phyloP scores from a whole-genome alignment of 2,797 vertebrate species.

The Taeniopygia guttata region DNA sequence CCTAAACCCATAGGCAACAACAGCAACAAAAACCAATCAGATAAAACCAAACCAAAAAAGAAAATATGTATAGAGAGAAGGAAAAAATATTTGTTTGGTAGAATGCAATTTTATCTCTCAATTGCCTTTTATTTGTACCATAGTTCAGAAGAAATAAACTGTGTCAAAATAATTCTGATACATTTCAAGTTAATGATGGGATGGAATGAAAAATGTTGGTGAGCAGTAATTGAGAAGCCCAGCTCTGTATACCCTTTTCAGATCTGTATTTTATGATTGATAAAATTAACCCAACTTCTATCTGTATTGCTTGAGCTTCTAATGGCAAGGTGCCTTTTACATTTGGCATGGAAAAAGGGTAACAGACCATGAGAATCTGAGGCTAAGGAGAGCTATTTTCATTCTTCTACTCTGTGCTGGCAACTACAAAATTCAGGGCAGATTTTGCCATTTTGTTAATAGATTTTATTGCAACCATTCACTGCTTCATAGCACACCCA shows the following conservation, averaged over 20 bases:
- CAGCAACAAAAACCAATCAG: not conserved
- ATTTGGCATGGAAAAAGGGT: not conserved
- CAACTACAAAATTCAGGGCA: not conserved
- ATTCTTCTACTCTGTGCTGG: not conserved
- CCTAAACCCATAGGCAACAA: not conserved
- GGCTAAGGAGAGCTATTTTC: not conserved
- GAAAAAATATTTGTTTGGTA: not conserved
- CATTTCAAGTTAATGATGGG: not conserved
- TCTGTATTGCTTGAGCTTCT: not conserved
- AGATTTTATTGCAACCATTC: slow-evolving; percentile 12
- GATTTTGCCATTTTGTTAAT: slow-evolving; percentile 15
- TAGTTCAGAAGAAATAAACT: not conserved
- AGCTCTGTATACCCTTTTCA: not conserved
- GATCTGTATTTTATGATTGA: not conserved
- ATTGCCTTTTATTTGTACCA: not conserved
- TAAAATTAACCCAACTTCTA: not conserved
- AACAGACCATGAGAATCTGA: not conserved
- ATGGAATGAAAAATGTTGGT: not conserved
- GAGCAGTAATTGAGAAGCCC: not conserved
- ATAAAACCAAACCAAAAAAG: not conserved
- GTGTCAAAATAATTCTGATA: not conserved
- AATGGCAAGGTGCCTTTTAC: not conserved
- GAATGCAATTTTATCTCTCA: not conserved
- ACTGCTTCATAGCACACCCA: not conserved
- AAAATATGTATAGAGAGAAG: rapidly evolving